Conservation (phyloP, 2,797 vertebrate species). For the Enteromius anoplus region DNA sequence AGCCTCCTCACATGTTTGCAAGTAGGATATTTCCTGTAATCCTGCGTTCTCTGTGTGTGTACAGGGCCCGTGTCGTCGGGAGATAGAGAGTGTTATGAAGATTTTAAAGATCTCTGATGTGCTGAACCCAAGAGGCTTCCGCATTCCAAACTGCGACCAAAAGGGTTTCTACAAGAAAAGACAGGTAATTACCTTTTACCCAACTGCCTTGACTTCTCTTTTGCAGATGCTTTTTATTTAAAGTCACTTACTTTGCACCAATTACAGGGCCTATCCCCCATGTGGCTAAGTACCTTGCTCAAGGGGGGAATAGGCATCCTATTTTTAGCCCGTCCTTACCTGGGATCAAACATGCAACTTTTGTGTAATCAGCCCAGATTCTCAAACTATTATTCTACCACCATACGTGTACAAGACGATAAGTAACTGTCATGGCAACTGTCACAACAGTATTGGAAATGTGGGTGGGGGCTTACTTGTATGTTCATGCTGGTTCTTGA, state of each 20-base stretch:
- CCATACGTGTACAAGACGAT: neutral
- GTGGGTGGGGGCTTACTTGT: slow-evolving; percentile 49
- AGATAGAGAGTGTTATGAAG: slow-evolving; percentile 93
- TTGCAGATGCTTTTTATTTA: slow-evolving; percentile 33
- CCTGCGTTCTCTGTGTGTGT: slow-evolving; percentile 16
- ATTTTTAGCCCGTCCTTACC: slow-evolving; percentile 28
- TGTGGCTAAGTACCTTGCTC: slow-evolving; percentile 20
- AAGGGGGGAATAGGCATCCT: neutral
- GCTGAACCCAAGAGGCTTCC: slow-evolving; percentile 87
- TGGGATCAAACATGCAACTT: slow-evolving; percentile 17
- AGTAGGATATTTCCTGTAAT: slow-evolving; percentile 7
- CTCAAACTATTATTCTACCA: slow-evolving; percentile 32
- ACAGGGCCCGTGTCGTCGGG: slow-evolving; percentile 92
- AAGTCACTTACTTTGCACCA: slow-evolving; percentile 21
- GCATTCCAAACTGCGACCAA: slow-evolving; percentile 97
- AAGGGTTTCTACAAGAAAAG: slow-evolving; percentile 99
- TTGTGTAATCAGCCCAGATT: slow-evolving; percentile 31
- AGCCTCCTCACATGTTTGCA: neutral
- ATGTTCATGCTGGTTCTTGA: slow-evolving; percentile 41
- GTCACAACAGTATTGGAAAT: slow-evolving; percentile 75
- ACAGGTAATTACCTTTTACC: slow-evolving; percentile 80
- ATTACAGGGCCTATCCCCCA: slow-evolving; percentile 27
- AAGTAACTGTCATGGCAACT: slow-evolving; percentile 47
- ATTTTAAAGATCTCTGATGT: slow-evolving; percentile 89
- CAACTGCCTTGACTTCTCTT: slow-evolving; percentile 5